Evolutionary conservation across 2,113 vertebrate genomes (phyloP).

Genomic region (Amphiprion percula): DNA sequence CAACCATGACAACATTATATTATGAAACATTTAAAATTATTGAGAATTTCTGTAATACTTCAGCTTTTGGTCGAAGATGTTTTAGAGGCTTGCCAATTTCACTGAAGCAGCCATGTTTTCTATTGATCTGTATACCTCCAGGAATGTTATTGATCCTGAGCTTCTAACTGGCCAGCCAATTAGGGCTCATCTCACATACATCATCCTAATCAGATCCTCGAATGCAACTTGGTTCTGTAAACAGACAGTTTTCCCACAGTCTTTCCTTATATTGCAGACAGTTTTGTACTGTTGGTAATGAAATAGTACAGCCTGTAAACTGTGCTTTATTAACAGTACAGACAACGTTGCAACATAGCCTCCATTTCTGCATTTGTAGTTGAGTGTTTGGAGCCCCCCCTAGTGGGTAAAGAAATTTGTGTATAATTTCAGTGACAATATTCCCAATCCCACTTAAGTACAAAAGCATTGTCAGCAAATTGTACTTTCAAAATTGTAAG

Average conservation of each 20-base stretch:
- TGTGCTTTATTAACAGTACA: neutral
- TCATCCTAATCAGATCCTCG: neutral
- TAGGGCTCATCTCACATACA: constrained; percentile 28
- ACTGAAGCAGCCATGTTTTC: neutral
- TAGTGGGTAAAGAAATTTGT: constrained; percentile 5
- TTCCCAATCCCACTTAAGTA: too few species aligned
- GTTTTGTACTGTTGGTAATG: neutral
- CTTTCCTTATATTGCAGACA: neutral
- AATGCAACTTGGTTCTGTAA: neutral
- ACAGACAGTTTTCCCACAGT: constrained; percentile 9
- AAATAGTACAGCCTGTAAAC: neutral
- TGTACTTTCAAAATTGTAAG: too few species aligned
- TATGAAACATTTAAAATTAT: neutral
- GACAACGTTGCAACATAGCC: constrained; percentile 1
- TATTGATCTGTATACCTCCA: constrained; percentile 50
- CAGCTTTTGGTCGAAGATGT: constrained; percentile 10
- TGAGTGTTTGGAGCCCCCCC: constrained; percentile 25
- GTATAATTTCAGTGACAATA: neutral
- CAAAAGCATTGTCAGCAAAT: too few species aligned
- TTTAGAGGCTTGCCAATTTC: constrained; percentile 13
- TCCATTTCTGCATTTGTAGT: neutral
- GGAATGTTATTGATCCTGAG: constrained; percentile 36
- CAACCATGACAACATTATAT: constrained; percentile 8
- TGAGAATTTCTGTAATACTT: constrained; percentile 36
- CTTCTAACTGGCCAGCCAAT: constrained; percentile 34